These are phyloP conservation scores for Torymus auratus DNA, from an alignment of 2,888 invertebrate genomes.

Conservation along the genomic window DNA sequence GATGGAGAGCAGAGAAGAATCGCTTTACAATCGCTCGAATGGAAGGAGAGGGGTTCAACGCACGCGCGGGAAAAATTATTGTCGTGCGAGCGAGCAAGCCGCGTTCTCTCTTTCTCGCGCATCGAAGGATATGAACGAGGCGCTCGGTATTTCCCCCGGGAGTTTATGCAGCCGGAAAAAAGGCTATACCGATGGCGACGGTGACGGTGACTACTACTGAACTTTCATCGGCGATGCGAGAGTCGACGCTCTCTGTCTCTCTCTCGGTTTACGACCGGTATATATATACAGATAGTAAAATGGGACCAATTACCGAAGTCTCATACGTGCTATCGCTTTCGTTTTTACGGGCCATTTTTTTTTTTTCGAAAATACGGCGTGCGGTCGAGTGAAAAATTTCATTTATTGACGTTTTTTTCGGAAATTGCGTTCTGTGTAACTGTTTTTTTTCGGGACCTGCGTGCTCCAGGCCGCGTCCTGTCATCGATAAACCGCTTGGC, in stretches of 20 bases:
- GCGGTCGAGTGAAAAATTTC: too few species aligned
- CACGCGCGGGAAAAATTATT: slow-evolving; percentile 29
- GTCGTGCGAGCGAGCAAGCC: slow-evolving; percentile 2
- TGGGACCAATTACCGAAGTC: too few species aligned
- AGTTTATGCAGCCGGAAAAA: slow-evolving; percentile 38
- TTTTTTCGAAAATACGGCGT: too few species aligned
- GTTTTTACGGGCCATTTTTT: too few species aligned
- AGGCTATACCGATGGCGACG: neutral
- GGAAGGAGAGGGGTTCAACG: slow-evolving; percentile 20
- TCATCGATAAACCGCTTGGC: too few species aligned
- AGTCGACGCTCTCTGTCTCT: neutral
- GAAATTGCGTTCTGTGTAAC: too few species aligned
- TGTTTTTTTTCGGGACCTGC: too few species aligned
- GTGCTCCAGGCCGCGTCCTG: too few species aligned
- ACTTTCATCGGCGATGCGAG: slow-evolving; percentile 18
- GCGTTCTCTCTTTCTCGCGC: neutral
- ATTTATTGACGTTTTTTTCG: too few species aligned
- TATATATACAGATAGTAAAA: too few species aligned
- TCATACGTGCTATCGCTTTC: too few species aligned
- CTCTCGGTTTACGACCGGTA: too few species aligned
- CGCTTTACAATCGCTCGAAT: slow-evolving; percentile 23
- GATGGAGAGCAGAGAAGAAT: neutral
- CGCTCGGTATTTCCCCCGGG: slow-evolving; percentile 45
- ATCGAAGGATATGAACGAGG: slow-evolving; percentile 35
- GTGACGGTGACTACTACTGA: neutral